phyloP scores from a whole-genome alignment of 2,797 vertebrate species.

The Champsocephalus gunnari region DNA sequence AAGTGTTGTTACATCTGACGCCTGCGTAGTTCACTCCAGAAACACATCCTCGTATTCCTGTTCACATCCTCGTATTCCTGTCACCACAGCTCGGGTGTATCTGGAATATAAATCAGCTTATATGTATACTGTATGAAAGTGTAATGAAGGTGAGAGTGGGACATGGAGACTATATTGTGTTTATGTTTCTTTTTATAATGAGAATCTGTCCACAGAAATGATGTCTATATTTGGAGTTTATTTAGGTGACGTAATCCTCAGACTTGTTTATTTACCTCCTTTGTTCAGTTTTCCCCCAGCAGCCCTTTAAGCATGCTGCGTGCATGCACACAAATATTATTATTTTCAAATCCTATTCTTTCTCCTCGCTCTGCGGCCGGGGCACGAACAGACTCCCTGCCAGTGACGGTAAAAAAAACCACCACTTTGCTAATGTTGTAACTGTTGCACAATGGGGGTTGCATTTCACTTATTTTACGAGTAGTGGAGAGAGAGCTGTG shows the following conservation, averaged over 20 bases:
- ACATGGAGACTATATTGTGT: conserved; percentile 32
- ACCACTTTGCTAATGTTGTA: conserved; percentile 60
- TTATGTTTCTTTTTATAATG: conserved; percentile 14
- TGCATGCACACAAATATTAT: conserved; percentile 49
- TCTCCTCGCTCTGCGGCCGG: conserved; percentile 49
- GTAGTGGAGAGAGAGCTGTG: conserved; percentile 53
- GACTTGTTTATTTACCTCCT: conserved; percentile 60
- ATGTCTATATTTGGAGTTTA: conserved; percentile 41
- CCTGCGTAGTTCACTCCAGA: background rate
- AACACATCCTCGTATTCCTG: background rate
- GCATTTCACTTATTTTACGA: conserved; percentile 77
- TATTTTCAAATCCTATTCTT: conserved; percentile 58
- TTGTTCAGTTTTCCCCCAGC: conserved; percentile 37
- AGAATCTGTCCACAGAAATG: conserved; percentile 51
- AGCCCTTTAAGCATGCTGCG: conserved; percentile 14
- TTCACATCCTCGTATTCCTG: background rate
- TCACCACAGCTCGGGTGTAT: conserved; percentile 13
- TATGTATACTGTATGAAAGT: conserved; percentile 16
- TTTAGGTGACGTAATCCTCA: conserved; percentile 44
- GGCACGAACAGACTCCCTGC: conserved; percentile 57
- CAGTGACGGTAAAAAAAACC: conserved; percentile 57
- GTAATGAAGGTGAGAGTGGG: conserved; percentile 42
- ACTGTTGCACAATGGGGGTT: conserved; percentile 78
- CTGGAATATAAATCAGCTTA: conserved; percentile 25
- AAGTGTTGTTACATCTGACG: background rate